Percentiles rank a stretch among this genome's conserved stretches.
These are phyloP conservation scores for Iphiclides podalirius DNA, from an alignment of 2,888 invertebrate genomes.

Conservation along the genomic window DNA sequence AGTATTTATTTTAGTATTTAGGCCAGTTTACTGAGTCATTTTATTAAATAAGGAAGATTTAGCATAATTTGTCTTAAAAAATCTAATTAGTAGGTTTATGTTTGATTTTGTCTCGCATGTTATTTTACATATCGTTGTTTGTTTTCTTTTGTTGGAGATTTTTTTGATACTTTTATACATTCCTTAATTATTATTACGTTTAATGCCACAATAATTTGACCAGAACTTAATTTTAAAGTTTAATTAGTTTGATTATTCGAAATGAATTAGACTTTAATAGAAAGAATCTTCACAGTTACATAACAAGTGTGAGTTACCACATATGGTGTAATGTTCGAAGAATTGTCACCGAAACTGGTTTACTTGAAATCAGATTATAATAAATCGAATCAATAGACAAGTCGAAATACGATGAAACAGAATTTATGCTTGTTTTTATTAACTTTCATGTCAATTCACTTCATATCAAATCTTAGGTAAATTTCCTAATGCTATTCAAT, in stretches of 20 bases:
- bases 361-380: too few species aligned
- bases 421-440: too few species aligned
- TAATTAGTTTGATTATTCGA: background rate
- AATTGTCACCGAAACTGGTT: too few species aligned
- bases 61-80: slow-evolving; percentile 46
- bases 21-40: slow-evolving; percentile 77
- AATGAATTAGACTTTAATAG: background rate
- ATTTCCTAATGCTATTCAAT: too few species aligned
- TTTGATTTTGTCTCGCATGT: slow-evolving; percentile 47
- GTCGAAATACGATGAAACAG: too few species aligned
- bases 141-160: slow-evolving; percentile 61
- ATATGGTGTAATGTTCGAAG: background rate
- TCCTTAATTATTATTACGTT: slow-evolving; percentile 49
- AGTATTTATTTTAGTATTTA: slow-evolving; percentile 74
- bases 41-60: slow-evolving; percentile 37
- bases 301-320: background rate
- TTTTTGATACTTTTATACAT: slow-evolving; percentile 56
- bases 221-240: background rate
- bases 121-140: slow-evolving; percentile 58
- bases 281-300: background rate
- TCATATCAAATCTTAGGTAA: too few species aligned
- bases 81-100: slow-evolving; percentile 38
- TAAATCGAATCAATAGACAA: too few species aligned
- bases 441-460: too few species aligned
- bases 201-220: slow-evolving; percentile 10